A percentile compares a stretch with the other conserved stretches of the same genome.
Evolutionary conservation across 2,113 vertebrate species (phyloP).

Genomic region (Gambusia affinis): DNA sequence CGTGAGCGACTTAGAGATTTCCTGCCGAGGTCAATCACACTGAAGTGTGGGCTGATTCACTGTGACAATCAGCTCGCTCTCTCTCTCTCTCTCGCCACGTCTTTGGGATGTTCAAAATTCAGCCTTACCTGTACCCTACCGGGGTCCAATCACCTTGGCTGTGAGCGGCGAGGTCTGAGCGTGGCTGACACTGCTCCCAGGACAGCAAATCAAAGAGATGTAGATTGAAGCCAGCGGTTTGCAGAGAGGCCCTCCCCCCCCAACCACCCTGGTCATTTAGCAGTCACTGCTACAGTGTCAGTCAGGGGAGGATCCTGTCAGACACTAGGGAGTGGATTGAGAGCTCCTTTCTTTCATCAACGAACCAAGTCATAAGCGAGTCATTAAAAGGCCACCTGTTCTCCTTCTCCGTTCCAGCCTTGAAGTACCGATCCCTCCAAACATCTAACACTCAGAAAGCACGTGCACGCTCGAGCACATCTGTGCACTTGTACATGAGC

Average conservation of each 20-base stretch:
- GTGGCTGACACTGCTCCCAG: constrained; percentile 18
- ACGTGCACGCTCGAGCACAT: constrained; percentile 30
- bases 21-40: constrained; percentile 70
- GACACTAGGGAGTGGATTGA: background rate
- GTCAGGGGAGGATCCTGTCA: background rate
- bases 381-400: constrained; percentile 69
- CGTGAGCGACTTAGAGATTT: constrained; percentile 75
- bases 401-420: constrained; percentile 36
- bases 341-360: constrained; percentile 15
- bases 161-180: constrained; percentile 36
- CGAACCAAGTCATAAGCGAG: constrained; percentile 34
- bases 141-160: constrained; percentile 64
- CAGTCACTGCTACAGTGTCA: constrained; percentile 26
- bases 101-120: constrained; percentile 23
- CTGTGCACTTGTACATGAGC: constrained; percentile 22
- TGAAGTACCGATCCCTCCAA: constrained; percentile 40
- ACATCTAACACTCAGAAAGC: constrained; percentile 34
- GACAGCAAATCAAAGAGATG: constrained; percentile 56
- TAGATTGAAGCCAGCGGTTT: constrained; percentile 47
- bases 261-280: constrained; percentile 10
- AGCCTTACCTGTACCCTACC: constrained; percentile 45
- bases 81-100: constrained; percentile 30
- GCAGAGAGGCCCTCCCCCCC: constrained; percentile 15
- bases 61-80: constrained; percentile 63
- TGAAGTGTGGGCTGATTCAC: constrained; percentile 56